A percentile compares a stretch with the other conserved stretches of the same genome.
Conservation (phyloP, 2,888 invertebrate species). For the Rhodophaea formosa region DNA sequence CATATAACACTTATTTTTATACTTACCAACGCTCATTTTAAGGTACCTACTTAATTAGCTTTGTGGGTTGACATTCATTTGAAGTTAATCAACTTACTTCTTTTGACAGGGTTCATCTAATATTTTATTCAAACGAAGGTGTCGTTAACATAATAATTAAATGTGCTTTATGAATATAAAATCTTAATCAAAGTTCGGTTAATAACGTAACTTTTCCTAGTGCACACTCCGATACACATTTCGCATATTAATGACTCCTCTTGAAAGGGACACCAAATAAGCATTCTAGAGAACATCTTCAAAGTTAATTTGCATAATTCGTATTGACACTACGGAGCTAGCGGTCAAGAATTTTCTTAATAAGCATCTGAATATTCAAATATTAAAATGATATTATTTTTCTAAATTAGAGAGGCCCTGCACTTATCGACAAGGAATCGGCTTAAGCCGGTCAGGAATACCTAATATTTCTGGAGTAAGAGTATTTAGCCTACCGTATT, state of each 20-base stretch:
- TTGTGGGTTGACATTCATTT: too few relatives aligned
- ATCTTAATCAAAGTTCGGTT: slow-evolving; percentile 69
- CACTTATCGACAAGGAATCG: too few relatives aligned
- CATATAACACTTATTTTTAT: too few relatives aligned
- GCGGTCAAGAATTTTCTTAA: not conserved
- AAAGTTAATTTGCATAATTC: slow-evolving; percentile 29
- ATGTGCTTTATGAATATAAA: slow-evolving; percentile 79
- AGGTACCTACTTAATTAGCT: too few relatives aligned
- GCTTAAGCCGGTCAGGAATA: too few relatives aligned
- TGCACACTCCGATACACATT: slow-evolving; percentile 70
- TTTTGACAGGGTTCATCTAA: slow-evolving; percentile 71
- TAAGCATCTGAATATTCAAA: not conserved
- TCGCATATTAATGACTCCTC: slow-evolving; percentile 66
- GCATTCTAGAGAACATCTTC: slow-evolving; percentile 31
- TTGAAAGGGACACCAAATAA: slow-evolving; percentile 42
- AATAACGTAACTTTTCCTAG: slow-evolving; percentile 72
- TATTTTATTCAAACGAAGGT: slow-evolving; percentile 78
- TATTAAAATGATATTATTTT: too few relatives aligned
- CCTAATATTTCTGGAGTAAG: too few relatives aligned
- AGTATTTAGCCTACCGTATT: too few relatives aligned
- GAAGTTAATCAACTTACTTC: slow-evolving; percentile 64
- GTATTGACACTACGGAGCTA: slow-evolving; percentile 16
- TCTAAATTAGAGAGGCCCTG: too few relatives aligned
- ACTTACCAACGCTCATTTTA: too few relatives aligned
- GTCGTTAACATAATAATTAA: slow-evolving; percentile 81